A percentile compares a stretch with the other conserved stretches of the same genome.
phyloP scores from a whole-genome alignment of 92 coral and sea anemone species.

The Palythoa heliodiscus region DNA sequence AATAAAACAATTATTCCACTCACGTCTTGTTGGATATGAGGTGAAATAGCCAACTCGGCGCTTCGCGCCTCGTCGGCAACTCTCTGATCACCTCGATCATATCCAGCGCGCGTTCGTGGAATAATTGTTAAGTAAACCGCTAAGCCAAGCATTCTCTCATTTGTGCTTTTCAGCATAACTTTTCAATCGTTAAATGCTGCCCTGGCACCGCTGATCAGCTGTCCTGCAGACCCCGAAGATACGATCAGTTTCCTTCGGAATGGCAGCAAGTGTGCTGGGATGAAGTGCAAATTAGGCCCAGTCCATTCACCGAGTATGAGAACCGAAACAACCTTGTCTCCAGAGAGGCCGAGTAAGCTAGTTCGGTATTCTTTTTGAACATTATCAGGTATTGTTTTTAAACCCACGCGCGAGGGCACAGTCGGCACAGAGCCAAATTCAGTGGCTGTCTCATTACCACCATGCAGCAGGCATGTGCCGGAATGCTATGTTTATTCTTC shows the following conservation, averaged over 20 bases:
- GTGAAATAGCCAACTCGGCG: too few relatives aligned
- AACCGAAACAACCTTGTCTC: constrained; percentile 20
- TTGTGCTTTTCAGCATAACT: neutral
- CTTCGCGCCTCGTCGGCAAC: too few relatives aligned
- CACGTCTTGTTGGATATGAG: too few relatives aligned
- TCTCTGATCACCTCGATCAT: too few relatives aligned
- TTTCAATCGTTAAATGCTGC: neutral
- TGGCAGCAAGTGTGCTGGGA: constrained; percentile 89
- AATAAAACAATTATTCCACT: too few relatives aligned
- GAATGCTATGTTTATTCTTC: too few relatives aligned
- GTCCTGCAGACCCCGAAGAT: constrained; percentile 52
- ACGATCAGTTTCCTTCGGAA: constrained; percentile 64
- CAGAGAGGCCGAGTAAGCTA: constrained; percentile 6
- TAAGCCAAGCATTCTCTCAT: neutral
- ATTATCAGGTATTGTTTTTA: neutral
- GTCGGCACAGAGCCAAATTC: too few relatives aligned
- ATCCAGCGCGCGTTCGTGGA: too few relatives aligned
- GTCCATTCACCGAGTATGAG: constrained; percentile 68
- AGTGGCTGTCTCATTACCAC: too few relatives aligned
- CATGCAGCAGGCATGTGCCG: too few relatives aligned
- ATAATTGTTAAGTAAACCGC: neutral
- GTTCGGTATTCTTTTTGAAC: neutral
- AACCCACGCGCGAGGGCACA: neutral
- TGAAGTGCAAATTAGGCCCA: constrained; percentile 66
- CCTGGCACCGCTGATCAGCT: constrained; percentile 47